Percentiles rank a stretch among this genome's conserved stretches.
phyloP scores from a whole-genome alignment of 1,140 invertebrate genomes.

The Propsilocerus akamusi region DNA sequence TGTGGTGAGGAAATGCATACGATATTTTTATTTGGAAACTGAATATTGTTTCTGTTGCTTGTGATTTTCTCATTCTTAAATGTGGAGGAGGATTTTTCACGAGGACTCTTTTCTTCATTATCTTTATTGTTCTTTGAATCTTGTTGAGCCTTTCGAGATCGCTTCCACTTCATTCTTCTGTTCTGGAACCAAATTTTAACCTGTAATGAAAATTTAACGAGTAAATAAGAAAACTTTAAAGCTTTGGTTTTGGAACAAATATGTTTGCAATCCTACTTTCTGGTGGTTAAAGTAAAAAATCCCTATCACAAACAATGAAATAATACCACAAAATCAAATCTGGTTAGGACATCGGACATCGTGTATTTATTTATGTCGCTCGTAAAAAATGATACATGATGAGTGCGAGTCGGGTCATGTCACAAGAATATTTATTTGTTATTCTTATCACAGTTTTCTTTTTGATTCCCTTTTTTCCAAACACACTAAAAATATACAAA shows the following conservation, averaged over 20 bases:
- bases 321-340: constrained; percentile 1
- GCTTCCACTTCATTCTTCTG: constrained; percentile 91
- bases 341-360: neutral
- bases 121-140: constrained; percentile 23
- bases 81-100: neutral
- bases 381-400: neutral
- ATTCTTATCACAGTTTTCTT: neutral
- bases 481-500: neutral
- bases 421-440: neutral
- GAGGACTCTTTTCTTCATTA: neutral
- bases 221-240: neutral
- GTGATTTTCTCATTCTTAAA: neutral
- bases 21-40: constrained; percentile 1
- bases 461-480: neutral
- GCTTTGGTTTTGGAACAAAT: neutral
- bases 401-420: neutral
- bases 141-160: constrained; percentile 83
- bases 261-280: too few species aligned
- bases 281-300: too few species aligned
- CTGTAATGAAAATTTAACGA: constrained; percentile 25
- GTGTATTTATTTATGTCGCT: too few species aligned
- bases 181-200: constrained; percentile 97
- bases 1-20: neutral
- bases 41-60: neutral
- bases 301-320: neutral